A percentile compares a stretch with the other conserved stretches of the same genome.
Conservation (phyloP, 2,888 invertebrate genomes). For the Coleophora flavipennella region DNA sequence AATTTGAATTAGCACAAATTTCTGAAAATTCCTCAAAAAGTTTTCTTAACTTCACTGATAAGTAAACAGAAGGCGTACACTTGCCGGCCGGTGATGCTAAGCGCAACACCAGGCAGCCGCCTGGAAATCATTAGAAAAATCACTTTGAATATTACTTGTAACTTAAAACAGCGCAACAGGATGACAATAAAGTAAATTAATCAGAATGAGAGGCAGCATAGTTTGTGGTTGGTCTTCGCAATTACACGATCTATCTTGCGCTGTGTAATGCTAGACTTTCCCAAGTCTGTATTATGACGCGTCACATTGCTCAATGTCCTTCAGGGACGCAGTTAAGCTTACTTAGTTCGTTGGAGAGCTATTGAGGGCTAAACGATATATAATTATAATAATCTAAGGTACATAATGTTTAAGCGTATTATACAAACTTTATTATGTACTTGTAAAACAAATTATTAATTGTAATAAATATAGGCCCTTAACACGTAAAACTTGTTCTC, state of each 20-base stretch:
- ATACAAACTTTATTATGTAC: conserved; percentile 27
- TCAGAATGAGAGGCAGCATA: too few relatives aligned
- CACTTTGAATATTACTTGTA: too few relatives aligned
- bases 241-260: neutral
- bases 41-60: too few relatives aligned
- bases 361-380: conserved; percentile 36
- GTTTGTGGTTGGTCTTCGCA: too few relatives aligned
- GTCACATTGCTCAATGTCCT: conserved; percentile 68
- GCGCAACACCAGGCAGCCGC: too few relatives aligned
- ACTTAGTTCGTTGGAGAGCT: conserved; percentile 54
- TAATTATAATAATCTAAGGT: conserved; percentile 1
- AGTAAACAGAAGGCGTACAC: too few relatives aligned
- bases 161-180: too few relatives aligned
- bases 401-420: conserved; percentile 40
- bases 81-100: too few relatives aligned
- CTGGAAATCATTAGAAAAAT: too few relatives aligned
- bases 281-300: conserved; percentile 46
- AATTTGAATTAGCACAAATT: too few relatives aligned
- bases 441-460: conserved; percentile 27
- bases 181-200: too few relatives aligned
- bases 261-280: conserved; percentile 5
- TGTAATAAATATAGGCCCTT: conserved; percentile 37
- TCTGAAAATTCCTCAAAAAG: too few relatives aligned
- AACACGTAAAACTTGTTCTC: conserved; percentile 36
- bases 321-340: conserved; percentile 54